A percentile compares a stretch with the other conserved stretches of the same genome.
These are phyloP conservation scores for Seriola dumerili DNA, from an alignment of 2,113 vertebrate genomes.

Conservation along the genomic window DNA sequence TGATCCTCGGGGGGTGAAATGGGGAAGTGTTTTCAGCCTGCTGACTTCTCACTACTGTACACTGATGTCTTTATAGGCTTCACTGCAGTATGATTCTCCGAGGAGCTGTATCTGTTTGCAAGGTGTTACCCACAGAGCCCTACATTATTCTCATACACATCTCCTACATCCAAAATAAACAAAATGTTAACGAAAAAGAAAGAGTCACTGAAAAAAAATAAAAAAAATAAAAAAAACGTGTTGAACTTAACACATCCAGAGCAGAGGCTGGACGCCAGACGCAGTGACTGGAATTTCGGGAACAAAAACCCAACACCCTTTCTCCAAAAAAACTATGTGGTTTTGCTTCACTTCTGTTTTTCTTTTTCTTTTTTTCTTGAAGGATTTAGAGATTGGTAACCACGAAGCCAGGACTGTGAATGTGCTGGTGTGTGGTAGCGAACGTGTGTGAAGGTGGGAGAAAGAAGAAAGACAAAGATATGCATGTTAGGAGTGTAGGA, in stretches of 20 bases:
- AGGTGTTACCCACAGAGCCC: constrained; percentile 10
- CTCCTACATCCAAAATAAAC: background rate
- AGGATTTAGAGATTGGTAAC: constrained; percentile 15
- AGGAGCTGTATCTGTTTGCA: constrained; percentile 22
- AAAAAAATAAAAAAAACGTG: background rate
- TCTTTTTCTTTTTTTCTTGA: constrained; percentile 3
- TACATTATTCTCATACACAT: background rate
- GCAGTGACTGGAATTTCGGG: constrained; percentile 53
- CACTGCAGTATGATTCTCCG: constrained; percentile 14
- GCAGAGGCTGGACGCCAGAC: constrained; percentile 40
- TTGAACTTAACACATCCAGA: constrained; percentile 26
- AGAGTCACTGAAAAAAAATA: constrained; percentile 8
- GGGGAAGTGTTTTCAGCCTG: background rate
- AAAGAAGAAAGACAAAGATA: constrained; percentile 30
- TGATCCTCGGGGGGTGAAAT: constrained; percentile 1
- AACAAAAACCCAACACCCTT: constrained; percentile 50
- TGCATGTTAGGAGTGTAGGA: constrained; percentile 46
- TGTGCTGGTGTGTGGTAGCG: background rate
- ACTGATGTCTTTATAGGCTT: constrained; percentile 15
- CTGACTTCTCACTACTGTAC: background rate
- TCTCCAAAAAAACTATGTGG: constrained; percentile 48
- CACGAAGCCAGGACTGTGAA: background rate
- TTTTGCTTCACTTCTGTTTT: constrained; percentile 37
- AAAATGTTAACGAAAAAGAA: constrained; percentile 8
- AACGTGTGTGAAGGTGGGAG: constrained; percentile 6